A percentile compares a stretch with the other conserved stretches of the same genome.
Conservation (phyloP, 2,113 vertebrate genomes). For the Hyperopisus bebe region DNA sequence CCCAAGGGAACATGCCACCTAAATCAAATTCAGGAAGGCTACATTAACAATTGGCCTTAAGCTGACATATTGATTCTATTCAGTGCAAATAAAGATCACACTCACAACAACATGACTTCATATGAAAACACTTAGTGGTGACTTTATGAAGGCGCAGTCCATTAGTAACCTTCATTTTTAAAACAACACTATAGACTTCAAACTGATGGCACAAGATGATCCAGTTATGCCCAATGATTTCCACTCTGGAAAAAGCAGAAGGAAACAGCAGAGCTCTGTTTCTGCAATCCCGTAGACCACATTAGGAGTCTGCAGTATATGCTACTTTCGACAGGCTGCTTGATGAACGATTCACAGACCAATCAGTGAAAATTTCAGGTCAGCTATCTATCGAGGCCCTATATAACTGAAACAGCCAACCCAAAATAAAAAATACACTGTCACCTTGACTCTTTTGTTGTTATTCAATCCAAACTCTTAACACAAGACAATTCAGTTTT, state of each 20-base stretch:
- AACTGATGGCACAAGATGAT: not conserved
- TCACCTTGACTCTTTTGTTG: not conserved
- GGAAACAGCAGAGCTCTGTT: not conserved
- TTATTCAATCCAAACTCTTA: not conserved
- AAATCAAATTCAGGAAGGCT: not conserved
- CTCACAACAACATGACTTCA: slow-evolving; percentile 3
- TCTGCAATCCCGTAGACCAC: not conserved
- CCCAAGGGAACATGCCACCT: not conserved
- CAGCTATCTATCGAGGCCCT: not conserved
- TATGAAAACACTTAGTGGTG: slow-evolving; percentile 16
- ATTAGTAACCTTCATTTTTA: not conserved
- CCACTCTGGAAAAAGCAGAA: not conserved
- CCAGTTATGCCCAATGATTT: not conserved
- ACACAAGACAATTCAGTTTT: not conserved
- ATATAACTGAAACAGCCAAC: not conserved
- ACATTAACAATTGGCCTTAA: slow-evolving; percentile 5
- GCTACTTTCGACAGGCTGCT: not conserved
- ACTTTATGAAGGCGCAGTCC: not conserved
- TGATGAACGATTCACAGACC: not conserved
- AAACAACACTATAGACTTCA: not conserved
- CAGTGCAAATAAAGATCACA: not conserved
- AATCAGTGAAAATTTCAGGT: not conserved
- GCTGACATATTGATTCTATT: not conserved
- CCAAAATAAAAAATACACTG: not conserved
- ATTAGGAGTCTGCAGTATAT: not conserved